phyloP scores from a whole-genome alignment of 64 coral and sea anemone species.

The Porites lutea region DNA sequence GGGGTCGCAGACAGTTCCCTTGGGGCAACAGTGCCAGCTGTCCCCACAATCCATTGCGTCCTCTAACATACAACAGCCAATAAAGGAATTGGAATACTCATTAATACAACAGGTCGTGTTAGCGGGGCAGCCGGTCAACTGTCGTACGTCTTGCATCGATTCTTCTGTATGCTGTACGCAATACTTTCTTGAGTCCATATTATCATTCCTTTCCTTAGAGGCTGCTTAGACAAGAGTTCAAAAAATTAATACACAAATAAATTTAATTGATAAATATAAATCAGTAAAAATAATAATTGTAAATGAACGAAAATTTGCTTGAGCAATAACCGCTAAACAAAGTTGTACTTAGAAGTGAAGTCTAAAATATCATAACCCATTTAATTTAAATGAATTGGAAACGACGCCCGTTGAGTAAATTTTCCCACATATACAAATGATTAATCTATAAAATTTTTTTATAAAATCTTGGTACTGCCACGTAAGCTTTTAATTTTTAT shows the following conservation, averaged over 20 bases:
- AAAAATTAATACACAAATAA: not conserved
- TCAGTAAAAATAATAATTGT: too few species aligned
- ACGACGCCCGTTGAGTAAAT: too few species aligned
- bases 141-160: not conserved
- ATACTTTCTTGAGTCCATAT: conserved; percentile 35
- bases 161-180: conserved; percentile 46
- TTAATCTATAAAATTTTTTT: too few species aligned
- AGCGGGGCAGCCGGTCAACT: conserved; percentile 60
- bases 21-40: conserved; percentile 86
- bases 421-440: too few species aligned
- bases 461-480: too few species aligned
- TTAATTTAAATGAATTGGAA: too few species aligned
- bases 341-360: too few species aligned
- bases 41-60: conserved; percentile 87
- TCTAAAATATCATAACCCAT: too few species aligned
- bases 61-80: conserved; percentile 75
- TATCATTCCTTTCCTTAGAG: not conserved
- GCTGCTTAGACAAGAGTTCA: not conserved
- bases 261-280: not conserved
- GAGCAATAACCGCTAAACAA: too few species aligned
- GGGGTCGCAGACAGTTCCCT: conserved; percentile 79
- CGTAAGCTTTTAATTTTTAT: too few species aligned
- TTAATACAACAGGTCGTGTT: conserved; percentile 71
- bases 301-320: too few species aligned
- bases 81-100: conserved; percentile 55